These are phyloP conservation scores for Synanthedon andrenaeformis DNA, from an alignment of 2,888 invertebrate species.

Conservation along the genomic window DNA sequence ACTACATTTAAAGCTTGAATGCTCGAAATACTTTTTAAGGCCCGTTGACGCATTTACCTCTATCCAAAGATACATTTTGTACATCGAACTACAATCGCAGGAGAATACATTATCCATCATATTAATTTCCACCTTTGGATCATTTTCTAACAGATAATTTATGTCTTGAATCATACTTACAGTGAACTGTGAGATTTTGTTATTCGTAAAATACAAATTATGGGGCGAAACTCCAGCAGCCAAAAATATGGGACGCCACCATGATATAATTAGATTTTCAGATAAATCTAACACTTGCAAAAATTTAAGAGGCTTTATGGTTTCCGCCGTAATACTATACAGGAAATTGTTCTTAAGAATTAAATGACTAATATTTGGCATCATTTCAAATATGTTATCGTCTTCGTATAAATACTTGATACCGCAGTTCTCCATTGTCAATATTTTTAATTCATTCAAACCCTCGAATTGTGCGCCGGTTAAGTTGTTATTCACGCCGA, in stretches of 20 bases:
- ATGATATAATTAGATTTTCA: conserved; percentile 60
- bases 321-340: conserved; percentile 43
- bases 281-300: conserved; percentile 62
- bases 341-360: conserved; percentile 62
- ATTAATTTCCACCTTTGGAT: conserved; percentile 38
- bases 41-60: conserved; percentile 39
- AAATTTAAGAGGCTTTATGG: conserved; percentile 47
- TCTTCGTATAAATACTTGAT: conserved; percentile 48
- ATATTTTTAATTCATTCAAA: conserved; percentile 51
- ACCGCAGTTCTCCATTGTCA: conserved; percentile 62
- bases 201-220: conserved; percentile 52
- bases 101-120: conserved; percentile 65
- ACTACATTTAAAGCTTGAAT: conserved; percentile 48
- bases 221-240: conserved; percentile 45
- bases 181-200: conserved; percentile 68
- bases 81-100: conserved; percentile 66
- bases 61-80: conserved; percentile 49
- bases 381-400: conserved; percentile 61
- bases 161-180: conserved; percentile 71
- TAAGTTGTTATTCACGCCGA: conserved; percentile 49
- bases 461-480: conserved; percentile 55
- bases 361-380: conserved; percentile 60
- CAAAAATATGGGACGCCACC: conserved; percentile 66
- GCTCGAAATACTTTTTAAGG: conserved; percentile 38
- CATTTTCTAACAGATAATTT: conserved; percentile 44